Conservation (phyloP, 92 coral and sea anemone species). For the Paramuricea clavata region DNA sequence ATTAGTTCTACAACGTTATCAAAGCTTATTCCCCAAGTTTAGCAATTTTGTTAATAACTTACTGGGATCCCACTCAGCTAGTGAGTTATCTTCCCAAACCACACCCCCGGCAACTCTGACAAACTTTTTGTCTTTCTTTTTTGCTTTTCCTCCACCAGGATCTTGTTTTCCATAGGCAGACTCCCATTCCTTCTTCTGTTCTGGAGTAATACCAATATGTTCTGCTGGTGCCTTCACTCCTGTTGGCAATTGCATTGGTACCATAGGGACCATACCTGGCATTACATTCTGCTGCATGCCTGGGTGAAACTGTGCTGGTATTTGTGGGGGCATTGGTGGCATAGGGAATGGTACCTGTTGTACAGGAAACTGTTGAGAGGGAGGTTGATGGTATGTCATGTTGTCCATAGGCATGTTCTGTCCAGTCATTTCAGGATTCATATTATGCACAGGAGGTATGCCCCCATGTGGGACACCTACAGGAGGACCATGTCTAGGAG, state of each 20-base stretch:
- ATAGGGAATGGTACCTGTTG: conserved; percentile 79
- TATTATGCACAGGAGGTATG: conserved; percentile 1
- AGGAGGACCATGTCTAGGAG: not conserved
- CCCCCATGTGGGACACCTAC: not conserved
- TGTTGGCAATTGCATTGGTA: conserved; percentile 59
- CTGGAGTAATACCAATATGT: conserved; percentile 82
- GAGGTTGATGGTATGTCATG: conserved; percentile 23
- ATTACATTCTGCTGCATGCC: conserved; percentile 55
- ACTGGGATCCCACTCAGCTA: conserved; percentile 95
- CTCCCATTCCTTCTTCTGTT: conserved; percentile 96
- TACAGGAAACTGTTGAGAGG: conserved; percentile 58
- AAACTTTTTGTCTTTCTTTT: conserved; percentile 81
- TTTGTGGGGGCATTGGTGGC: conserved; percentile 69
- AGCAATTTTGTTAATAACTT: not conserved
- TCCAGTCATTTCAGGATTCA: not conserved
- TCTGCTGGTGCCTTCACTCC: conserved; percentile 57
- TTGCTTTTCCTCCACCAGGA: conserved; percentile 78
- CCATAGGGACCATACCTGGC: conserved; percentile 75
- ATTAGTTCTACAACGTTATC: too few relatives aligned
- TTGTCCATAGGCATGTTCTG: conserved; percentile 37
- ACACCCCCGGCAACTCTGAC: conserved; percentile 92
- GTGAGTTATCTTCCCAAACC: conserved; percentile 93
- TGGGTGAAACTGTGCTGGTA: conserved; percentile 54
- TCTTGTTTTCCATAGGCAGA: conserved; percentile 86
- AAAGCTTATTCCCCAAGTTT: not conserved